These are phyloP conservation scores for Artibeus lituratus DNA, from an alignment of 2,797 vertebrate genomes.

Conservation along the genomic window DNA sequence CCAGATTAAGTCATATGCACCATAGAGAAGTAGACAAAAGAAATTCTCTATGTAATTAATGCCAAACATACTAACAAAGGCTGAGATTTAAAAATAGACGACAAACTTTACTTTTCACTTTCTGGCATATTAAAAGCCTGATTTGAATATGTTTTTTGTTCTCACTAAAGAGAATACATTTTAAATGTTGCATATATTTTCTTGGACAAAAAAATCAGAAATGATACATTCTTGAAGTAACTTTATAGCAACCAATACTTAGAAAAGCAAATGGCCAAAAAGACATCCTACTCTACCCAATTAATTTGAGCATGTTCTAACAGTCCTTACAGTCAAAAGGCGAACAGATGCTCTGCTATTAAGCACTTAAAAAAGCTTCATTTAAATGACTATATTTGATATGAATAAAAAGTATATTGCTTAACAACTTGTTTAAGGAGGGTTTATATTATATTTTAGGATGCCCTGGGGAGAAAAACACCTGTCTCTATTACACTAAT, in stretches of 20 bases:
- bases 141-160: neutral
- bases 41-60: slow-evolving; percentile 68
- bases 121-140: neutral
- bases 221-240: neutral
- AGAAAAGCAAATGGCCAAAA: neutral
- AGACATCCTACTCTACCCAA: slow-evolving; percentile 16
- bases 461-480: neutral
- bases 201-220: neutral
- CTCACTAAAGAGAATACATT: neutral
- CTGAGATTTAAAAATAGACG: slow-evolving; percentile 55
- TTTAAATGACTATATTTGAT: neutral
- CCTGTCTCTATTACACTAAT: neutral
- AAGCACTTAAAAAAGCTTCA: neutral
- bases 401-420: slow-evolving; percentile 56
- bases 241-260: neutral
- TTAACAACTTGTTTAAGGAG: slow-evolving; percentile 22
- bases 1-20: neutral
- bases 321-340: neutral
- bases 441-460: slow-evolving; percentile 31
- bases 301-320: slow-evolving; percentile 23
- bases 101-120: slow-evolving; percentile 27
- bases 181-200: neutral
- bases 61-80: neutral
- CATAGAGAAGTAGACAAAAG: slow-evolving; percentile 48
- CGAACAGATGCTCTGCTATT: slow-evolving; percentile 24